Evolutionary conservation across 2,797 vertebrate species (phyloP).

Genomic region (Psittacula echo): DNA sequence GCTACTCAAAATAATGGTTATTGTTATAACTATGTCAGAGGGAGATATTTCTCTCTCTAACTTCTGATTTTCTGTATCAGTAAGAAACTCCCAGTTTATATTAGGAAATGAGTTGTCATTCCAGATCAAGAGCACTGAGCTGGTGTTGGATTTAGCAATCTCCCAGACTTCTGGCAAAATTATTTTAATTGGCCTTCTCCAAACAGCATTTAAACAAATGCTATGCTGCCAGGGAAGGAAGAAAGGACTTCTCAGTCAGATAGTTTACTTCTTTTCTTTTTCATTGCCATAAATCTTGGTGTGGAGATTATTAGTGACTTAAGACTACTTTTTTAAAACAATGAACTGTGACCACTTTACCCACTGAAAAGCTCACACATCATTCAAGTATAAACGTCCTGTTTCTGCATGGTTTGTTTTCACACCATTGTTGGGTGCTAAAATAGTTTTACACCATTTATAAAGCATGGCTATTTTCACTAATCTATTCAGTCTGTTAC

Average conservation of each 20-base stretch:
- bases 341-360: constrained; percentile 62
- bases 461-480: not conserved
- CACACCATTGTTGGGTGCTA: constrained; percentile 66
- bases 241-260: constrained; percentile 76
- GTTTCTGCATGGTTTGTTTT: constrained; percentile 70
- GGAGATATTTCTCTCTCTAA: constrained; percentile 61
- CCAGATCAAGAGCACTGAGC: constrained; percentile 52
- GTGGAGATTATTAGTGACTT: constrained; percentile 72
- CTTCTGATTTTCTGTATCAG: constrained; percentile 54
- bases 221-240: constrained; percentile 71
- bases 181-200: constrained; percentile 79
- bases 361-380: constrained; percentile 56
- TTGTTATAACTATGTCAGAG: constrained; percentile 61
- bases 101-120: constrained; percentile 72
- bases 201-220: constrained; percentile 75
- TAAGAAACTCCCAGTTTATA: constrained; percentile 64
- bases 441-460: constrained; percentile 58
- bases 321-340: constrained; percentile 55
- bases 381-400: constrained; percentile 57
- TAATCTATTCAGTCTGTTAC: constrained; percentile 14
- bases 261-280: constrained; percentile 78
- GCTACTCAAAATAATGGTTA: constrained; percentile 71
- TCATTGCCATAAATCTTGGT: constrained; percentile 76
- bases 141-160: constrained; percentile 56
- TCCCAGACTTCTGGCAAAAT: constrained; percentile 75